Evolutionary conservation across 2,113 vertebrate genomes (phyloP), one percentile per base, ranked within the genome.

Genomic region (Rhinolophus sinicus): DNA sequence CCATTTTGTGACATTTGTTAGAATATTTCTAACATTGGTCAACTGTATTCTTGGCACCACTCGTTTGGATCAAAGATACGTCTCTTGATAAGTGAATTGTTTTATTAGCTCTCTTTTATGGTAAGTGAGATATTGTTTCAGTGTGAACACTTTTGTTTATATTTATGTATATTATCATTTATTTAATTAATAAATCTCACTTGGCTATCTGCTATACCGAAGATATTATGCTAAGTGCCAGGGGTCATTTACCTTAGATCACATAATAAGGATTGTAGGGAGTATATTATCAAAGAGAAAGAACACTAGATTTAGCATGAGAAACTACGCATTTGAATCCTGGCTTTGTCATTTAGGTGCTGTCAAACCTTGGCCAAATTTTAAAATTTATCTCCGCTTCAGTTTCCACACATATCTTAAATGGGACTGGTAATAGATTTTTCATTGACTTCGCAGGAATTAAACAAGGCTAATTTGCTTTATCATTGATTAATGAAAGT

Each of bases 381-480:
- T 72, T 21, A 82, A 81, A 85, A 80, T 35, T 18, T 75, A 35
- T 16, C 24, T 94, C 35, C 35, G 69, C 24, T 56, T 91, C 35
- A 58, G 18, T 80, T 90, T 56, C 62, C n/a, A 22, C 13, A 6
- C 22, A 16, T n/a, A 40, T 54, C 52, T 92, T 82, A 84, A 80
- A 35, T 35, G 21, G 50, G 40, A 11, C 56, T 82, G 19, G 8
- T 78, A 73, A 73, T 64, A 64, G 60, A 72, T n/a, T 75, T 75
- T 76, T 69, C n/a, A 90, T 82, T 88, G 16, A 78, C 8, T 76
- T 88, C 67, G 44, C 8, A 40, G 85, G 54, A 90, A 75, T 54
- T 33, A 60, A 90, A 84, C 35, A 96, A 92, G 84, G 82, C 18
- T 60, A 88, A 91, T 75, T 88, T 35, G 62, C 22, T 80, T 88